phyloP scores from a whole-genome alignment of 1,140 invertebrate genomes.

The Euborellia annulipes region DNA sequence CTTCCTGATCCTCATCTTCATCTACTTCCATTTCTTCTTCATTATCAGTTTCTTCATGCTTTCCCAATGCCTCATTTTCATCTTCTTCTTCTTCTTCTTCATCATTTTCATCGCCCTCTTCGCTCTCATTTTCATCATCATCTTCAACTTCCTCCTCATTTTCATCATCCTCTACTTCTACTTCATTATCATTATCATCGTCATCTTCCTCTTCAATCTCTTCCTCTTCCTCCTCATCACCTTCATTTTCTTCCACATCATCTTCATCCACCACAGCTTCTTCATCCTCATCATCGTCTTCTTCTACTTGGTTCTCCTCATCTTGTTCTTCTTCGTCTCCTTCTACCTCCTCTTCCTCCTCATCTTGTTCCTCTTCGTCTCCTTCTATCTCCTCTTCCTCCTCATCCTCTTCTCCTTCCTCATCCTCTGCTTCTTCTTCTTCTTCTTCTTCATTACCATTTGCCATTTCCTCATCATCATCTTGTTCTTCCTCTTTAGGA shows the following conservation, averaged over 20 bases:
- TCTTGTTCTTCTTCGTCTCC: not conserved
- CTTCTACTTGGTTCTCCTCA: conserved; percentile 8
- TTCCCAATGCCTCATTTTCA: conserved; percentile 12
- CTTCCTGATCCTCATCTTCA: too few relatives aligned
- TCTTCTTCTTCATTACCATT: too few relatives aligned
- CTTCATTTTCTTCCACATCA: conserved; percentile 5
- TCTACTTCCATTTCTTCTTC: too few relatives aligned
- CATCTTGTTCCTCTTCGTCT: too few relatives aligned
- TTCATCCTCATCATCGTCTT: conserved; percentile 17
- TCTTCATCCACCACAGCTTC: conserved; percentile 14
- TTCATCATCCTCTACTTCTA: conserved; percentile 15
- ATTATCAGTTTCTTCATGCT: conserved; percentile 11
- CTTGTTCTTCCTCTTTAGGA: too few relatives aligned
- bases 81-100: conserved; percentile 17
- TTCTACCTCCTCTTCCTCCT: not conserved
- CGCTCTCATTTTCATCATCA: conserved; percentile 17
- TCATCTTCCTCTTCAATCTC: conserved; percentile 14
- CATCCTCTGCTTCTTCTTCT: too few relatives aligned
- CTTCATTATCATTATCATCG: conserved; percentile 8
- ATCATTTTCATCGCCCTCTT: conserved; percentile 15
- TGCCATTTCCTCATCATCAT: too few relatives aligned
- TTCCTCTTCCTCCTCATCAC: conserved; percentile 19
- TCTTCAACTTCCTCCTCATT: conserved; percentile 3
- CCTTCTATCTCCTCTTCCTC: too few relatives aligned
- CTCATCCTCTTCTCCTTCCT: too few relatives aligned